phyloP scores from a whole-genome alignment of 2,113 vertebrate genomes.

The Piprites chloris region DNA sequence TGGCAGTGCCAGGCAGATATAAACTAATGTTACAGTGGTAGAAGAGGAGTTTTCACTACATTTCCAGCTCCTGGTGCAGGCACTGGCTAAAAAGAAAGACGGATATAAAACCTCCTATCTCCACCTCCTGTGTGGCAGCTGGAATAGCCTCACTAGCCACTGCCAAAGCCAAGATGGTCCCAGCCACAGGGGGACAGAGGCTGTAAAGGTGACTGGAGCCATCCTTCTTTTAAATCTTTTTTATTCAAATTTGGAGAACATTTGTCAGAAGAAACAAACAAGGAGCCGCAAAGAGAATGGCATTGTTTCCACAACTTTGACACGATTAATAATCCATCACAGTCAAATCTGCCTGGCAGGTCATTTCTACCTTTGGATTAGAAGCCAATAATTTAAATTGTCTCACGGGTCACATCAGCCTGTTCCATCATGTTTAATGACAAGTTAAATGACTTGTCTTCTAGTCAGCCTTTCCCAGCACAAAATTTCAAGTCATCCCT shows the following conservation, averaged over 20 bases:
- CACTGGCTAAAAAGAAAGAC: background rate
- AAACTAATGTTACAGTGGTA: background rate
- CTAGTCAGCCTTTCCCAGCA: background rate
- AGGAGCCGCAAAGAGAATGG: background rate
- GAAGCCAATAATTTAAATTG: background rate
- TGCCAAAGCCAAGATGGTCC: background rate
- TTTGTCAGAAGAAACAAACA: background rate
- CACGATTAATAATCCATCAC: background rate
- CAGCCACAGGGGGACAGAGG: background rate
- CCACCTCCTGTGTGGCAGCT: background rate
- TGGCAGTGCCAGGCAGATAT: background rate
- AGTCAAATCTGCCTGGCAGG: constrained; percentile 1
- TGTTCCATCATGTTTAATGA: constrained; percentile 29
- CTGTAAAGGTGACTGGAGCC: fast-evolving
- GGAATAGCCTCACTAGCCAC: background rate
- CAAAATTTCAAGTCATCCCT: background rate
- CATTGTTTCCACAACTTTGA: background rate
- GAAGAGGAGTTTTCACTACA: background rate
- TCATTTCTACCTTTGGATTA: constrained; percentile 29
- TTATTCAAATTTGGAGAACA: background rate
- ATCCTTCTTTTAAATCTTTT: background rate
- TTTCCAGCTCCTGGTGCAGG: background rate
- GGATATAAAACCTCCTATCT: background rate
- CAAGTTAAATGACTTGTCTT: constrained; percentile 31
- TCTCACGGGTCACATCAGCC: constrained; percentile 25